Evolutionary conservation across 1,140 invertebrate genomes (phyloP), one percentile per base, ranked within the genome.

Genomic region (Bactericera cockerelli): DNA sequence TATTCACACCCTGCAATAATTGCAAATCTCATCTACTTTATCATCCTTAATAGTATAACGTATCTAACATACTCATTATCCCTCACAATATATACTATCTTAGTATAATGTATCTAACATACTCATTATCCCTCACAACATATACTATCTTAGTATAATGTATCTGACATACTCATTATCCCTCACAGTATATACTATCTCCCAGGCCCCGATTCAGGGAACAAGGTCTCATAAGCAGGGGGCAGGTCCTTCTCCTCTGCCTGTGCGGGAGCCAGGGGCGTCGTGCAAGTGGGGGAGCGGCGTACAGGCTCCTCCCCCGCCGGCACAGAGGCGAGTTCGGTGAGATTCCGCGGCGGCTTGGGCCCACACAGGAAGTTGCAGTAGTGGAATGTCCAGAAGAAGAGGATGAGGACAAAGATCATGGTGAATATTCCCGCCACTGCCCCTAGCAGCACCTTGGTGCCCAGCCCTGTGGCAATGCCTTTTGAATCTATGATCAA

Each of bases 361-460:
- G 53, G 49, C 26, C 55, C 63, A 31, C 65, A 64, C 11, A 66
- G 53, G 11, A 65, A 25, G 24, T 62, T 60, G 36, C 62, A 66
- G 25, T 65, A 65, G 2, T 65, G 56, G 24, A 67, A 69, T 24
- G 64, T 42, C 63, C 66, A 68, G 28, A 69, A 57, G 56, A 66
- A 69, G 11, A 63, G 59, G 10, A 69, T 59, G 60, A 70, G 69
- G 4, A 69, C 63, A 49, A 68, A 62, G 55, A 70, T 68, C 28
- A 68, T 65, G 10, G 67, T 59, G 22, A 70, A 65, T 2, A 70
- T 57, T 10, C 63, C 63, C 3, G 68, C 65, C 16, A 67, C 67
- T 1, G 68, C 67, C 1, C 65, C 64, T n/a, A 68, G 58, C 3
- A 64, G 59, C 13, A 69, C 58, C 55, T 65, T 66, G 8, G 59